Evolutionary conservation across 2,888 invertebrate genomes (phyloP).

Genomic region (Lottia scabra): DNA sequence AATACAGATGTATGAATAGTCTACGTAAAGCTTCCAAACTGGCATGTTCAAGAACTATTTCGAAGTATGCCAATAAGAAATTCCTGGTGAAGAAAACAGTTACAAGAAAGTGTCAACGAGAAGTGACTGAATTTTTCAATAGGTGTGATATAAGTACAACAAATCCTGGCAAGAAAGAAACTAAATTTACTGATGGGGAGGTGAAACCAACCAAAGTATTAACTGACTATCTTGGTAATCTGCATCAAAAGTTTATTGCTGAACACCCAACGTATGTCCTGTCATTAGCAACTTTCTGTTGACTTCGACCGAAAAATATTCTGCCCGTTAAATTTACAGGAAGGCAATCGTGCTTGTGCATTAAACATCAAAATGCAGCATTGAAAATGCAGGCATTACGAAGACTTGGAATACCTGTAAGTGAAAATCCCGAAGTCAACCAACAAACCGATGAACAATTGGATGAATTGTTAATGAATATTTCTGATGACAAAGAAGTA

Average conservation of each 20-base stretch:
- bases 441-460: no score
- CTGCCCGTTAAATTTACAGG: slow-evolving; percentile 20
- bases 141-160: not conserved
- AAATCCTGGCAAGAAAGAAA: slow-evolving; percentile 5
- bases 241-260: slow-evolving; percentile 10
- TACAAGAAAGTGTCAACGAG: not conserved
- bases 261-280: not conserved
- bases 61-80: no score
- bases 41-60: no score
- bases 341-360: slow-evolving; percentile 30
- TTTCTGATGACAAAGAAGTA: slow-evolving; percentile 3
- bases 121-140: not conserved
- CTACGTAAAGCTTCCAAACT: no score
- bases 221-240: not conserved
- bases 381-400: slow-evolving; percentile 27
- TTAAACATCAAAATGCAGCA: slow-evolving; percentile 30
- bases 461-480: no score
- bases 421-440: slow-evolving; percentile 25
- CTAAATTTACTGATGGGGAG: not conserved
- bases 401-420: slow-evolving; percentile 12
- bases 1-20: no score
- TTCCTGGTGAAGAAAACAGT: not conserved
- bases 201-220: not conserved
- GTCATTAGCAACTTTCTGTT: slow-evolving; percentile 23
- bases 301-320: slow-evolving; percentile 21